These are phyloP conservation scores for Semnornis frantzii DNA, from an alignment of 2,113 vertebrate species.

Conservation along the genomic window DNA sequence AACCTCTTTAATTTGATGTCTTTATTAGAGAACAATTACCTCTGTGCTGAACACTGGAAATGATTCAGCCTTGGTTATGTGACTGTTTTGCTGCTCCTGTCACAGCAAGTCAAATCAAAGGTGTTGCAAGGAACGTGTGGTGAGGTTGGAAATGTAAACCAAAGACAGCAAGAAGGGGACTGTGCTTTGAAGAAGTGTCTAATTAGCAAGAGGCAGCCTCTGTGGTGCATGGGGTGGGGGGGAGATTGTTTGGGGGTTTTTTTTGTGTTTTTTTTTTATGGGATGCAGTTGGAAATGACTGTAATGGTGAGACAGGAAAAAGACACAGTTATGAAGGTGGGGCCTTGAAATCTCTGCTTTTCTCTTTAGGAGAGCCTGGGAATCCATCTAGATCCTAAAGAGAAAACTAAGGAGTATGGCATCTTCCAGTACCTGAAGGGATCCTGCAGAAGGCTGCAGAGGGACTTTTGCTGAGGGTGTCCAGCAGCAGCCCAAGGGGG, in stretches of 20 bases:
- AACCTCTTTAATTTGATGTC: background rate
- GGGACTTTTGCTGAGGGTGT: too few relatives aligned
- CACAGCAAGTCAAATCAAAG: slow-evolving; percentile 38
- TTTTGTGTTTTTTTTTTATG: background rate
- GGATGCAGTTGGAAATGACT: background rate
- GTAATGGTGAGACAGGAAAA: background rate
- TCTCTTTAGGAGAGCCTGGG: background rate
- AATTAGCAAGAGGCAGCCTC: background rate
- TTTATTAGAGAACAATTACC: slow-evolving; percentile 35
- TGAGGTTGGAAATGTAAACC: background rate
- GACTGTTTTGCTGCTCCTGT: slow-evolving; percentile 15
- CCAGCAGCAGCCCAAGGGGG: too few relatives aligned
- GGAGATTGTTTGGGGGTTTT: background rate
- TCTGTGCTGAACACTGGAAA: background rate
- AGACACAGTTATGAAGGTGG: rapidly evolving
- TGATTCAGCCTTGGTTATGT: slow-evolving; percentile 4
- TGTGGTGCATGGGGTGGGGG: too few relatives aligned
- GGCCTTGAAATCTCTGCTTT: background rate
- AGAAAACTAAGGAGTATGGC: background rate
- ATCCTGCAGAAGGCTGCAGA: too few relatives aligned
- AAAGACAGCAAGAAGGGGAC: background rate
- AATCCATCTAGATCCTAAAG: background rate
- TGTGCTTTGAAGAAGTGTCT: background rate
- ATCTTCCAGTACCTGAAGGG: too few relatives aligned
- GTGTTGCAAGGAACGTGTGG: background rate